Evolutionary conservation across 2,113 vertebrate species (phyloP).

Genomic region (Actenoides lindsayi): DNA sequence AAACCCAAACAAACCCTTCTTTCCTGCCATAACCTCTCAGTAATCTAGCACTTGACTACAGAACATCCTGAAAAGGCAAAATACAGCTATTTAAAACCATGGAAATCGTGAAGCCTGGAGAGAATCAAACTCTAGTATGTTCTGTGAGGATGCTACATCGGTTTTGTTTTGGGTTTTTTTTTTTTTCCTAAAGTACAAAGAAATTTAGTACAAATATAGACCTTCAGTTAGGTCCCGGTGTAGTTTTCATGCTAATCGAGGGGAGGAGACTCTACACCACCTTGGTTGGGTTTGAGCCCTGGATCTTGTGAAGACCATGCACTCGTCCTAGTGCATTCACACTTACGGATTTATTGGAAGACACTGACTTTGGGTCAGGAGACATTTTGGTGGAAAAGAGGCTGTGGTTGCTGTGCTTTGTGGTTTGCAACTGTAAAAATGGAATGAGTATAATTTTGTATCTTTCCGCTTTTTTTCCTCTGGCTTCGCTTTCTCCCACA

Average conservation of each 20-base stretch:
- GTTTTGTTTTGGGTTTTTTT: background rate
- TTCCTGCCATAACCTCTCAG: background rate
- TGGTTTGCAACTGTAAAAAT: background rate
- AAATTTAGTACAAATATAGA: background rate
- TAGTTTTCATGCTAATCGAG: background rate
- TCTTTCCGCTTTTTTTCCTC: background rate
- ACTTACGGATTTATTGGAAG: background rate
- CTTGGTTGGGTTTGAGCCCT: background rate
- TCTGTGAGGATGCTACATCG: background rate
- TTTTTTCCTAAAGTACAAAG: background rate
- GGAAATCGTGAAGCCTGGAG: background rate
- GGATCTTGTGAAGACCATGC: background rate
- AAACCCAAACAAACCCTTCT: background rate
- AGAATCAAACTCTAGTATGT: background rate
- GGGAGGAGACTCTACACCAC: background rate
- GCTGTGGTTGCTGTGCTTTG: background rate
- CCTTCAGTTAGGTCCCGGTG: background rate
- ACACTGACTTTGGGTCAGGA: background rate
- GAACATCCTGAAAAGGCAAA: background rate
- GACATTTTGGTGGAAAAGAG: background rate
- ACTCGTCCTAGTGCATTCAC: background rate
- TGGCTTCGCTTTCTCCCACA: constrained; percentile 44
- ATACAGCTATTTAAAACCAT: background rate
- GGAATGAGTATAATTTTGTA: constrained; percentile 11
- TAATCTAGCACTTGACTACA: background rate